Percentiles rank a stretch among this genome's conserved stretches.
Evolutionary conservation across 1,140 invertebrate species (phyloP).

Genomic region (Orchestia grillus): DNA sequence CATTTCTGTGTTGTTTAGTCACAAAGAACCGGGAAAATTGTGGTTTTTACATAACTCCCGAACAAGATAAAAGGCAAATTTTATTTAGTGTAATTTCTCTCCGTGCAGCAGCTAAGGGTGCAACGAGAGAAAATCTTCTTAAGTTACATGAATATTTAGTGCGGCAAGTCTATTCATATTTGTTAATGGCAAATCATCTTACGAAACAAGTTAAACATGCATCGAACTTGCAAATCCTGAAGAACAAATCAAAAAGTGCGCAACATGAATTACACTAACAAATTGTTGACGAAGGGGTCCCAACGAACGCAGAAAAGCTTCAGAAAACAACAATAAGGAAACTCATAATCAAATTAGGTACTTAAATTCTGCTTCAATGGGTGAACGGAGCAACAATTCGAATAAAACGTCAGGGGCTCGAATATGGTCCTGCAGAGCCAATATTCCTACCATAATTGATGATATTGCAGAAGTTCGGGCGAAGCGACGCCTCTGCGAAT

Average conservation of each 20-base stretch:
- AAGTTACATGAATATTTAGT: neutral
- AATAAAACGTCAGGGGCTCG: neutral
- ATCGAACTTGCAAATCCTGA: neutral
- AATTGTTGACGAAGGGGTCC: neutral
- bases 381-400: neutral
- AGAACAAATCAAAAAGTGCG: neutral
- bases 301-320: neutral
- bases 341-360: neutral
- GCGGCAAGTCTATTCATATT: neutral
- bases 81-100: neutral
- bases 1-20: no score
- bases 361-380: neutral
- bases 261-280: neutral
- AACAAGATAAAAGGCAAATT: no score
- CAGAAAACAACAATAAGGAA: neutral
- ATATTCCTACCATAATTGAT: conserved; percentile 51
- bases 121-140: neutral
- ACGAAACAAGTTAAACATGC: neutral
- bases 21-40: no score
- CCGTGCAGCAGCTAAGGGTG: neutral
- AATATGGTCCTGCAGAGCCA: neutral
- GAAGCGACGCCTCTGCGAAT: conserved; percentile 16
- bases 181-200: neutral
- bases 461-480: conserved; percentile 35
- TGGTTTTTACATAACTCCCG: no score